Evolutionary conservation across 2,113 vertebrate genomes (phyloP).

Genomic region (Saguinus midas): DNA sequence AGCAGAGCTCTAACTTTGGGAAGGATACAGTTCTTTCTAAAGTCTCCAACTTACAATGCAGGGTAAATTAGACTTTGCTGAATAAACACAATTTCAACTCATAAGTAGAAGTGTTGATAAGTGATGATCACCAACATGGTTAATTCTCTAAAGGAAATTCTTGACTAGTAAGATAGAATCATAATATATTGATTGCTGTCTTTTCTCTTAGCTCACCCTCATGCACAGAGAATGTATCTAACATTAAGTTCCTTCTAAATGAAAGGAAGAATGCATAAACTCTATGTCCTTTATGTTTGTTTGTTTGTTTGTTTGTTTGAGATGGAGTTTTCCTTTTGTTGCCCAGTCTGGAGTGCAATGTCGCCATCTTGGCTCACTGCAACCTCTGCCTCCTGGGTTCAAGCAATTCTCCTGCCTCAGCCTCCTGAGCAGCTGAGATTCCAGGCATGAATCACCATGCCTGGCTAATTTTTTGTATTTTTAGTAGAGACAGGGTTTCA

Average conservation of each 20-base stretch:
- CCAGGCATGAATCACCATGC: no score
- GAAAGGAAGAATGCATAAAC: not conserved
- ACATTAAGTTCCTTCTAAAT: not conserved
- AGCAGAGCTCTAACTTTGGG: not conserved
- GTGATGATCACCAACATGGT: not conserved
- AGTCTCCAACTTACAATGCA: not conserved
- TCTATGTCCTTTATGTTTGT: not conserved
- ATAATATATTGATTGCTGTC: not conserved
- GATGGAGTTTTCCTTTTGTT: no score
- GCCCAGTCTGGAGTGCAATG: no score
- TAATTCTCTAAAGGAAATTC: not conserved
- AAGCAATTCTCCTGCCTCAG: no score
- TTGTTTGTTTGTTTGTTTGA: no score
- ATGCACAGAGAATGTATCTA: not conserved
- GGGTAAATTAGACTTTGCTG: not conserved
- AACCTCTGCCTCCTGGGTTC: no score
- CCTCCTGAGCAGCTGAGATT: no score
- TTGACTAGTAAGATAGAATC: not conserved
- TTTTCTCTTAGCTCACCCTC: not conserved
- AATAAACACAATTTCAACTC: not conserved
- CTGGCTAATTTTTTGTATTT: no score
- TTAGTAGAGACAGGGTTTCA: no score
- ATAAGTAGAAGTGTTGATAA: not conserved
- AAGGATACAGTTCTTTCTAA: not conserved
- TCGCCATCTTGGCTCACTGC: no score